phyloP scores from a whole-genome alignment of 2,113 vertebrate genomes.

The Anolis carolinensis region DNA sequence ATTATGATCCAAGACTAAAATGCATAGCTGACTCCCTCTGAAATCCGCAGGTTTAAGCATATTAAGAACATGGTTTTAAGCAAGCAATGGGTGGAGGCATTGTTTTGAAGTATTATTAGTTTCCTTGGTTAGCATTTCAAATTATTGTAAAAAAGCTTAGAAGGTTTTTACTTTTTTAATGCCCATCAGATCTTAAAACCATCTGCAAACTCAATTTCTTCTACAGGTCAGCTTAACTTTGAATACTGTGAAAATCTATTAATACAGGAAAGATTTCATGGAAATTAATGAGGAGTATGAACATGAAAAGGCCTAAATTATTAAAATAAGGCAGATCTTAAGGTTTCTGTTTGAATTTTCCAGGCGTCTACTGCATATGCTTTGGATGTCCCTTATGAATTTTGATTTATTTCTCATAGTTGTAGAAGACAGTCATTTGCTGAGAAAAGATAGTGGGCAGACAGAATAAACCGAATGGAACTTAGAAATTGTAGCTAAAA shows the following conservation, averaged over 20 bases:
- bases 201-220: background rate
- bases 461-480: background rate
- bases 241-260: background rate
- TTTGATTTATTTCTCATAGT: background rate
- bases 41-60: background rate
- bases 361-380: background rate
- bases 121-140: background rate
- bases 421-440: background rate
- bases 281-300: constrained; percentile 4
- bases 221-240: background rate
- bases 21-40: too few relatives aligned
- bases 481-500: background rate
- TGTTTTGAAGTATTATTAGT: background rate
- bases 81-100: background rate
- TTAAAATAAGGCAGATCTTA: constrained; percentile 8
- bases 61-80: background rate
- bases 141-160: background rate
- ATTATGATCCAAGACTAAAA: background rate
- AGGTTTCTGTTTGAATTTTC: background rate
- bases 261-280: background rate
- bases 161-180: background rate
- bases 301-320: constrained; percentile 8
- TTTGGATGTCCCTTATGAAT: constrained; percentile 2
- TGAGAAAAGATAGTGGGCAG: background rate
- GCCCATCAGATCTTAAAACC: background rate